These are phyloP conservation scores for Hypolimnas misippus DNA, from an alignment of 2,888 invertebrate species.

Conservation along the genomic window DNA sequence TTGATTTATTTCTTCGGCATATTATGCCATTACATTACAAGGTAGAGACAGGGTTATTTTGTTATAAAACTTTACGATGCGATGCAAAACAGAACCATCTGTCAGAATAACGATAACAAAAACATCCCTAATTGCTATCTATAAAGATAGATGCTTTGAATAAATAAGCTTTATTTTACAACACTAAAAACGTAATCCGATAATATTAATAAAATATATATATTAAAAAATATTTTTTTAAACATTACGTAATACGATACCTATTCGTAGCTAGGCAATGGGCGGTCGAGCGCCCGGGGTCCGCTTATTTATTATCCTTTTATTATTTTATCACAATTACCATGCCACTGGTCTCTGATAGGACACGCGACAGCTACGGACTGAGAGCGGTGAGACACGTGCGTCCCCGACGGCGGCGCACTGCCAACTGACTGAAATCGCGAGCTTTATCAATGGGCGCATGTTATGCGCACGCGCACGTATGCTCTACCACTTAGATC, in stretches of 20 bases:
- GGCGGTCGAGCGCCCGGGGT: slow-evolving; percentile 58
- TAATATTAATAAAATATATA: slow-evolving; percentile 21
- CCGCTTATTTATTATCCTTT: slow-evolving; percentile 59
- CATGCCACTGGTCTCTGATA: slow-evolving; percentile 68
- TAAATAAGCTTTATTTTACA: slow-evolving; percentile 16
- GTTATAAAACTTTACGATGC: slow-evolving; percentile 31
- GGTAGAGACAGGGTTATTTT: slow-evolving; percentile 5
- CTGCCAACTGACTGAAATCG: slow-evolving; percentile 72
- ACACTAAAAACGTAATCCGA: background rate
- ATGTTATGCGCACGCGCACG: slow-evolving; percentile 66
- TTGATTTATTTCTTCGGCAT: background rate
- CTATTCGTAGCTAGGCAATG: slow-evolving; percentile 61
- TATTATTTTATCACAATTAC: slow-evolving; percentile 69
- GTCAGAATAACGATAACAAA: slow-evolving; percentile 35
- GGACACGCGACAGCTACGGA: slow-evolving; percentile 44
- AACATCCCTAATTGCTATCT: slow-evolving; percentile 36
- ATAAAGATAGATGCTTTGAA: slow-evolving; percentile 23
- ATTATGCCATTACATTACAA: background rate
- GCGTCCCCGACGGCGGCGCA: slow-evolving; percentile 66
- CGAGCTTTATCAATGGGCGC: slow-evolving; percentile 74
- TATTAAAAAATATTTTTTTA: slow-evolving; percentile 14
- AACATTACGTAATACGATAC: slow-evolving; percentile 73
- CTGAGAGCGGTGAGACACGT: slow-evolving; percentile 47
- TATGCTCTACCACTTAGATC: slow-evolving; percentile 71
- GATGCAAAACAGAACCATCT: slow-evolving; percentile 39